phyloP scores from a whole-genome alignment of 2,113 vertebrate species.

The Dipodomys ordii region DNA sequence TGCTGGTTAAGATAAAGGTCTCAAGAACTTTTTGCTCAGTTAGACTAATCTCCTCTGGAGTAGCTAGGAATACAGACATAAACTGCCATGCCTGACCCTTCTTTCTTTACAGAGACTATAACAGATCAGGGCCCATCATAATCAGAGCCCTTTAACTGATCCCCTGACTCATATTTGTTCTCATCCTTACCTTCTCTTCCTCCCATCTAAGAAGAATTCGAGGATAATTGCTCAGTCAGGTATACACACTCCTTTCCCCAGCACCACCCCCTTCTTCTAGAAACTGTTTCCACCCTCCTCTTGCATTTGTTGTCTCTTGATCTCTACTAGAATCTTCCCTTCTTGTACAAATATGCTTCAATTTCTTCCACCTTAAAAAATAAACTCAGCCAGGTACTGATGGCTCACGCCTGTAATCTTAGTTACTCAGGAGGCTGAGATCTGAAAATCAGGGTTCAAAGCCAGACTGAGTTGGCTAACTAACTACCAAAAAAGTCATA shows the following conservation, averaged over 20 bases:
- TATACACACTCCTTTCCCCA: background rate
- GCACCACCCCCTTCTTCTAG: background rate
- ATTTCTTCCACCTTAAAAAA: background rate
- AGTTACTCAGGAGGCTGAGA: too few relatives aligned
- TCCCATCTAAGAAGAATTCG: background rate
- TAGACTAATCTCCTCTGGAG: too few relatives aligned
- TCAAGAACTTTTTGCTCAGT: too few relatives aligned
- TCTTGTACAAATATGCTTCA: background rate
- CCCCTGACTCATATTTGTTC: background rate
- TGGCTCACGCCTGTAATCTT: too few relatives aligned
- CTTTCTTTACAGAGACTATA: constrained; percentile 1
- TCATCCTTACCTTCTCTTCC: background rate
- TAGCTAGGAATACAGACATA: too few relatives aligned
- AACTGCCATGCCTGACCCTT: background rate
- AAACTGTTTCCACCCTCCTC: background rate
- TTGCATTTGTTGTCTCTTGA: background rate
- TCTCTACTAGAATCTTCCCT: background rate
- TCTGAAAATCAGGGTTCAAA: too few relatives aligned
- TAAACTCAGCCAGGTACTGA: background rate
- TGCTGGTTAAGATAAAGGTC: too few relatives aligned
- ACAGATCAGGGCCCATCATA: background rate
- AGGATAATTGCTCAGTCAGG: background rate
- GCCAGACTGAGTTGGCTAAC: too few relatives aligned
- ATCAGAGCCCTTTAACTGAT: background rate
- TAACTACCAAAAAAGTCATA: too few relatives aligned